A percentile compares a stretch with the other conserved stretches of the same genome.
These are phyloP conservation scores for Dromaius novaehollandiae DNA, from an alignment of 2,113 vertebrate species.

Conservation along the genomic window DNA sequence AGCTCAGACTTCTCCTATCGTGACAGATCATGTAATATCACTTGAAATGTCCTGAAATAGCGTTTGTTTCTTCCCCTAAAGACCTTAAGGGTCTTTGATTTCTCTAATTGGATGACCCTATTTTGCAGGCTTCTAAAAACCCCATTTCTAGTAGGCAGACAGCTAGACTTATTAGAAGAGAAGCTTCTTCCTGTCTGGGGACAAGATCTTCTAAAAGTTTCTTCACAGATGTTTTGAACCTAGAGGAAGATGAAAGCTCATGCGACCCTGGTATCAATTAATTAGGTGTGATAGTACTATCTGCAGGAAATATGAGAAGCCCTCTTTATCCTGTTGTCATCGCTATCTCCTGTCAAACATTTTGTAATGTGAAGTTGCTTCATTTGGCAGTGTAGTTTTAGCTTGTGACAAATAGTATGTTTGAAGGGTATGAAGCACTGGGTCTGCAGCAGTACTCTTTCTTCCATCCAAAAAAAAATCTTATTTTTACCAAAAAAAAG, in stretches of 20 bases:
- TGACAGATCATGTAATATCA: neutral
- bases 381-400: neutral
- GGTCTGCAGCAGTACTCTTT: neutral
- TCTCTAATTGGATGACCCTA: neutral
- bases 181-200: neutral
- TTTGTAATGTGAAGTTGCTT: neutral
- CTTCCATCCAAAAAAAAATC: neutral
- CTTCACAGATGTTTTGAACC: conserved; percentile 12
- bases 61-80: neutral
- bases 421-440: neutral
- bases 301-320: neutral
- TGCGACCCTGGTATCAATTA: neutral
- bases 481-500: neutral
- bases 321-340: neutral
- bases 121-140: neutral
- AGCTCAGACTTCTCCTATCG: neutral
- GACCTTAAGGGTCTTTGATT: neutral
- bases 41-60: neutral
- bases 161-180: neutral
- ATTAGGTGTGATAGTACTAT: neutral
- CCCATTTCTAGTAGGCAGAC: neutral
- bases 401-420: neutral
- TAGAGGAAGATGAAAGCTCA: neutral
- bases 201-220: neutral
- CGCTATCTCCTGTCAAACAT: neutral